Evolutionary conservation across 2,797 vertebrate species (phyloP).

Genomic region (Etheostoma nigrum): DNA sequence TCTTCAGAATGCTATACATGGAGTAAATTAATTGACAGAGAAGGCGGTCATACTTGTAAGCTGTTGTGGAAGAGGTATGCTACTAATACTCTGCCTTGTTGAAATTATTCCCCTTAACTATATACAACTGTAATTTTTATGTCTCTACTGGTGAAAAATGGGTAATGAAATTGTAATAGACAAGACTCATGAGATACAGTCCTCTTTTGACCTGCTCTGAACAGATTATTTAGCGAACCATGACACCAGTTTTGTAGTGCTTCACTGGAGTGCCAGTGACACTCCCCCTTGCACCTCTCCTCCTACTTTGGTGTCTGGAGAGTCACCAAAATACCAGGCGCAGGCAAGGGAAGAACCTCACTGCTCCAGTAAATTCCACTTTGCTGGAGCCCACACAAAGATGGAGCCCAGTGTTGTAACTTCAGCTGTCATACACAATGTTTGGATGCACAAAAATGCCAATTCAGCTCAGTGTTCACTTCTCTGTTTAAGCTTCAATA

Average conservation of each 20-base stretch:
- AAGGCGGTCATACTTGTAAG: constrained; percentile 14
- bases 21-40: constrained; percentile 30
- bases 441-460: constrained; percentile 23
- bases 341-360: constrained; percentile 20
- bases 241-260: neutral
- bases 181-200: neutral
- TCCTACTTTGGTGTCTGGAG: constrained; percentile 25
- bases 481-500: constrained; percentile 29
- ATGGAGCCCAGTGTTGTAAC: constrained; percentile 35
- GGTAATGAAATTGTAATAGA: neutral
- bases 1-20: constrained; percentile 28
- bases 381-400: constrained; percentile 19
- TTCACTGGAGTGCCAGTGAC: constrained; percentile 21
- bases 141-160: constrained; percentile 3
- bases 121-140: constrained; percentile 17
- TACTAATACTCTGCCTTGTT: constrained; percentile 8
- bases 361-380: constrained; percentile 22
- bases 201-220: constrained; percentile 25
- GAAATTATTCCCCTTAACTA: constrained; percentile 18
- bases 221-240: neutral
- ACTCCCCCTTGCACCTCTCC: constrained; percentile 14
- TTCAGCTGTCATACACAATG: constrained; percentile 38
- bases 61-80: constrained; percentile 16
- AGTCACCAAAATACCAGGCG: constrained; percentile 34
- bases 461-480: constrained; percentile 28